Conservation (phyloP, 2,888 invertebrate genomes). For the Pandemis cinnamomeana region DNA sequence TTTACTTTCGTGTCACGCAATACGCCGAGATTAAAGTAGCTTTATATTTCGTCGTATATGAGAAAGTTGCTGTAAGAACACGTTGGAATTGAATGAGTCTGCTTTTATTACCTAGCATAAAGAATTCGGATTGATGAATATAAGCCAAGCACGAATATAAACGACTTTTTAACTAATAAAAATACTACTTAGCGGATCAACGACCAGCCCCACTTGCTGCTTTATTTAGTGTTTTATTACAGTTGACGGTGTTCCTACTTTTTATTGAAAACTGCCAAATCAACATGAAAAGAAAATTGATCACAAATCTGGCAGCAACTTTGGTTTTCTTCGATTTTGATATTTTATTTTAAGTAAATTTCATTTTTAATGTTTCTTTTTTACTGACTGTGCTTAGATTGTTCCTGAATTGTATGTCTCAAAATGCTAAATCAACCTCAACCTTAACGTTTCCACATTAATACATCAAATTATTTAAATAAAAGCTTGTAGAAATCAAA, state of each 20-base stretch:
- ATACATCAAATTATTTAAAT: too few species aligned
- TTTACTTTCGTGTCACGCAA: constrained; percentile 70
- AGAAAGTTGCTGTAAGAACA: constrained; percentile 49
- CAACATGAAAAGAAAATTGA: neutral
- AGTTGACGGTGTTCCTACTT: neutral
- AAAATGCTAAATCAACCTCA: too few species aligned
- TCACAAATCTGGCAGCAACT: neutral
- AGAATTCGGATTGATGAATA: constrained; percentile 28
- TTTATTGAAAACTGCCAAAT: constrained; percentile 31
- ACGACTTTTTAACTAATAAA: constrained; percentile 7
- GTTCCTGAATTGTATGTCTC: too few species aligned
- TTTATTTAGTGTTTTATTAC: constrained; percentile 6
- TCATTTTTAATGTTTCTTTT: too few species aligned
- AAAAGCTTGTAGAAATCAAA: too few species aligned
- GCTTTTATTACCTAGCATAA: constrained; percentile 38
- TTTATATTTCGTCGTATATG: constrained; percentile 53
- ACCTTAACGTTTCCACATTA: too few species aligned
- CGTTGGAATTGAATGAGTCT: constrained; percentile 41
- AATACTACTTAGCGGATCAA: neutral
- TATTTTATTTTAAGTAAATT: neutral
- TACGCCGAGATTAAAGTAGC: constrained; percentile 58
- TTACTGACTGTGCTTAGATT: too few species aligned
- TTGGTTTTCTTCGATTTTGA: neutral
- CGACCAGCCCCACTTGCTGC: neutral
- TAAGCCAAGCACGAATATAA: constrained; percentile 18